Evolutionary conservation across 2,888 invertebrate species (phyloP).

Genomic region (Chrysotoxum bicinctum): DNA sequence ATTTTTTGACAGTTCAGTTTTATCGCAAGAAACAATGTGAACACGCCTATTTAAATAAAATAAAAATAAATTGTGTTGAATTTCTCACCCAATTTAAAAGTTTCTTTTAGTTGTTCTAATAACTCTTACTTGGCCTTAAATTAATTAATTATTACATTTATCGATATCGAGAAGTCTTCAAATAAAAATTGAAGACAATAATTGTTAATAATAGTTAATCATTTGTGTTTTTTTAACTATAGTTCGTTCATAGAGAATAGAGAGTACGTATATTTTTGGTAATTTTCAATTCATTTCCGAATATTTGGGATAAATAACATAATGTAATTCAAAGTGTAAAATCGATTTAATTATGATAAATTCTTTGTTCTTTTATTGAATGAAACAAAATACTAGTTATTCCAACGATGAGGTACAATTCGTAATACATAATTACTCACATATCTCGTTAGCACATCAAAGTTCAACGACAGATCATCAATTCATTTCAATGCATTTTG

Average conservation of each 20-base stretch:
- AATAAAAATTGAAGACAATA: background rate
- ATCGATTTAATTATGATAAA: background rate
- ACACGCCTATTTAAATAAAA: constrained; percentile 13
- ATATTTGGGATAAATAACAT: background rate
- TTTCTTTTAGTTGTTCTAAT: background rate
- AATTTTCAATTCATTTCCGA: background rate
- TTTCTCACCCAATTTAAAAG: constrained; percentile 3
- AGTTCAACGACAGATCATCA: constrained; percentile 5
- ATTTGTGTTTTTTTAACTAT: background rate
- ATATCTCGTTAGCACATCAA: background rate
- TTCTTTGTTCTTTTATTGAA: background rate
- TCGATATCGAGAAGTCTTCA: background rate
- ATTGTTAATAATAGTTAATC: background rate
- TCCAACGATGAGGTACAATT: background rate
- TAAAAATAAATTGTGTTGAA: constrained; percentile 19
- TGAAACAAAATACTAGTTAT: background rate
- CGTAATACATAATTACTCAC: background rate
- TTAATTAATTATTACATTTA: background rate
- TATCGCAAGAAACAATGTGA: background rate
- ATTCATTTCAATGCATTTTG: background rate
- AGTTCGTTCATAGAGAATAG: background rate
- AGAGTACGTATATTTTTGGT: background rate
- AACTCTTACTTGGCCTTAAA: background rate
- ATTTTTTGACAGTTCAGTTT: background rate
- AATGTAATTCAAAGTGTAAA: background rate